These are phyloP conservation scores for Sebastiscus tertius DNA, from an alignment of 2,797 vertebrate genomes.

Conservation along the genomic window DNA sequence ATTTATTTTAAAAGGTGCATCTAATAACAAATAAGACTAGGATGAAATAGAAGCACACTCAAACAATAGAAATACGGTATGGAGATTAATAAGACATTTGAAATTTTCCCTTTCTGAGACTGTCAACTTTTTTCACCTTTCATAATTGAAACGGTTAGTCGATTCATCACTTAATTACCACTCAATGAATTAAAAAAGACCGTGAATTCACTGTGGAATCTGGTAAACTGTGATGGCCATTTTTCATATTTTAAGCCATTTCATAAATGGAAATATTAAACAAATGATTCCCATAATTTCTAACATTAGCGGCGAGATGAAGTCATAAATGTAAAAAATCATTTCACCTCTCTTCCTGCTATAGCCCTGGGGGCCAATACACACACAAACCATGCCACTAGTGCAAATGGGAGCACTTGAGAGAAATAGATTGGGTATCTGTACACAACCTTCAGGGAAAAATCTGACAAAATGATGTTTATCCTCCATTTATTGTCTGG, in stretches of 20 bases:
- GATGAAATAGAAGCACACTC: not conserved
- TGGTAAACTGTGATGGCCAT: not conserved
- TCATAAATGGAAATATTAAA: not conserved
- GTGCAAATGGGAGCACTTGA: conserved; percentile 4
- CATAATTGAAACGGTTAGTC: accelerated
- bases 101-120: not conserved
- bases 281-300: not conserved
- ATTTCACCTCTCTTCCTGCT: not conserved
- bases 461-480: conserved; percentile 30
- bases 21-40: not conserved
- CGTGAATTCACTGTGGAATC: not conserved
- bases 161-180: not conserved
- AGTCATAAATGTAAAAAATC: not conserved
- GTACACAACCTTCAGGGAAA: conserved; percentile 7
- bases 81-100: not conserved
- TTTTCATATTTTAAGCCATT: not conserved
- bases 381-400: not conserved
- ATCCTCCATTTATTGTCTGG: conserved; percentile 33
- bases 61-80: not conserved
- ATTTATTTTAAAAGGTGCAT: not conserved
- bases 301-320: not conserved
- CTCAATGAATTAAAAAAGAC: not conserved
- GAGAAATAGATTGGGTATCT: conserved; percentile 8
- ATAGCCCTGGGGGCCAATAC: not conserved
- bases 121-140: not conserved